phyloP scores from a whole-genome alignment of 2,113 vertebrate species.

The Archilochus colubris region DNA sequence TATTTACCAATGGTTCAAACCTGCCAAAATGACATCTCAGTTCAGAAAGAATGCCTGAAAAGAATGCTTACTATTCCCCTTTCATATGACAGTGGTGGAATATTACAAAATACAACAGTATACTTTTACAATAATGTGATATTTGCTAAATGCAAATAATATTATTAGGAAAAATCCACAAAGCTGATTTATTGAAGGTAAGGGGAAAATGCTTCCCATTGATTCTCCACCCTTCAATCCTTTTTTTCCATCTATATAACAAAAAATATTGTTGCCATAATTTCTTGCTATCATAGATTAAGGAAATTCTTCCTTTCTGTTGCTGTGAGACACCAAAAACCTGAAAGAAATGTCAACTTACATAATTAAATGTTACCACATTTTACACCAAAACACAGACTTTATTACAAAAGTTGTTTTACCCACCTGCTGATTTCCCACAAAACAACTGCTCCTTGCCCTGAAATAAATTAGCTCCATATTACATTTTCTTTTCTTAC shows the following conservation, averaged over 20 bases:
- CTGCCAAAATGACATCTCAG: neutral
- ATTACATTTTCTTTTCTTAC: neutral
- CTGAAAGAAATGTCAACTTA: neutral
- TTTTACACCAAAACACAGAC: neutral
- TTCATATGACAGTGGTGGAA: neutral
- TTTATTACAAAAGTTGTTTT: neutral
- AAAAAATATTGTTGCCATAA: neutral
- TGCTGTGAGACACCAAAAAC: neutral
- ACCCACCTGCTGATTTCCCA: neutral
- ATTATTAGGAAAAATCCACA: neutral
- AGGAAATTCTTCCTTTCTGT: neutral
- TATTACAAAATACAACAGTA: neutral
- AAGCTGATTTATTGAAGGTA: neutral
- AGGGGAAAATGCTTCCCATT: neutral
- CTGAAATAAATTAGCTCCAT: neutral
- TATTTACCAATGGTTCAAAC: neutral
- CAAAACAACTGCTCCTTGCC: neutral
- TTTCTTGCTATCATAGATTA: neutral
- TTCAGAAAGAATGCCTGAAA: neutral
- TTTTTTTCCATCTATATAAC: neutral
- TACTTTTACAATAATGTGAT: neutral
- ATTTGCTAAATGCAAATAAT: neutral
- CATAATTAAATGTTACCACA: neutral
- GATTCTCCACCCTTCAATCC: neutral
- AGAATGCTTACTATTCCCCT: neutral